phyloP scores from a whole-genome alignment of 92 coral and sea anemone species.

The Heliopora coerulea region DNA sequence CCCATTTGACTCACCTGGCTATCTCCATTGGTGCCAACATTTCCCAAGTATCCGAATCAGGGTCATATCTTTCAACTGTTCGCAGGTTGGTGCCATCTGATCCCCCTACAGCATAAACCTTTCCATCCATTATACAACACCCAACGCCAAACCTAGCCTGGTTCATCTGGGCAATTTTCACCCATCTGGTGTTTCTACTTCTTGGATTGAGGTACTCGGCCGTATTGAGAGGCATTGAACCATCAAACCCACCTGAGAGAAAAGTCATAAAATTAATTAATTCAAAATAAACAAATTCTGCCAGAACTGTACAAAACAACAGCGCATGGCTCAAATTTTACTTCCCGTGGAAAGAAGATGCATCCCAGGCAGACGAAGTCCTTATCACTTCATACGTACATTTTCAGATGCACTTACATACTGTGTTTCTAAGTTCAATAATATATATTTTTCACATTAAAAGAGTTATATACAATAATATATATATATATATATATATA shows the following conservation, averaged over 20 bases:
- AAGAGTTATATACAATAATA: too few species aligned
- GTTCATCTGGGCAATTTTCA: conserved; percentile 89
- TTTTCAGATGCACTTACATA: too few species aligned
- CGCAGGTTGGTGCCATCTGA: conserved; percentile 92
- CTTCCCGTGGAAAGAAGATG: too few species aligned
- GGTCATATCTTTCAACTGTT: conserved; percentile 88
- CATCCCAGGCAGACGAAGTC: too few species aligned
- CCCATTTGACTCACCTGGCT: not conserved
- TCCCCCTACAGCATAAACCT: conserved; percentile 92
- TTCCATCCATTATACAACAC: conserved; percentile 73
- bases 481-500: too few species aligned
- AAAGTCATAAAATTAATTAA: too few species aligned
- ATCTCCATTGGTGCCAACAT: conserved; percentile 91
- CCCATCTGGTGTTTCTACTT: conserved; percentile 69
- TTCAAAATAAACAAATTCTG: too few species aligned
- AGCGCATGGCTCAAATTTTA: too few species aligned
- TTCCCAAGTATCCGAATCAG: conserved; percentile 79
- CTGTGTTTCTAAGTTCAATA: too few species aligned
- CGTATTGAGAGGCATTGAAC: conserved; percentile 97
- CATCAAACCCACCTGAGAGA: conserved; percentile 91
- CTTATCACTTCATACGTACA: too few species aligned
- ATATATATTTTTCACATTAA: too few species aligned
- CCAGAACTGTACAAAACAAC: too few species aligned
- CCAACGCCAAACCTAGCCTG: conserved; percentile 98
- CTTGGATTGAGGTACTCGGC: conserved; percentile 95